phyloP scores from a whole-genome alignment of 2,797 vertebrate species.

The Arctocebus calabarensis region DNA sequence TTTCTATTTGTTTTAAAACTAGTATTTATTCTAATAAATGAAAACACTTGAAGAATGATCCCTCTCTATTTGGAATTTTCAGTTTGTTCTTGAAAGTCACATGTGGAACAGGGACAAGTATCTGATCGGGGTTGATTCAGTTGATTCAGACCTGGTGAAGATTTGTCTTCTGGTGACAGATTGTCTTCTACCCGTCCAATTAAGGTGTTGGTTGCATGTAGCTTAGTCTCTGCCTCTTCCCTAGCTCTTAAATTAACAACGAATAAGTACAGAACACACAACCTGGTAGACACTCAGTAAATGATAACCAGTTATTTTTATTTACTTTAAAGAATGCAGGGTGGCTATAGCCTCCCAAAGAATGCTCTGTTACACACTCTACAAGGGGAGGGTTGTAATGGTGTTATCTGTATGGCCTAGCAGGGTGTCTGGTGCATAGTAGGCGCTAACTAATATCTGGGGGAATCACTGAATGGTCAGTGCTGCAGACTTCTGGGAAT shows the following conservation, averaged over 20 bases:
- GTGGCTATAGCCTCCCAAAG: neutral
- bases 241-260: neutral
- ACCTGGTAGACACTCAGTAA: neutral
- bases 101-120: neutral
- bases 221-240: neutral
- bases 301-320: neutral
- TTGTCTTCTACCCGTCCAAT: neutral
- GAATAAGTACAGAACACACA: neutral
- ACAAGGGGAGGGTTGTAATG: neutral
- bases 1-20: conserved; percentile 14
- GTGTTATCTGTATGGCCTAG: neutral
- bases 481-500: neutral
- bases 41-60: neutral
- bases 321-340: conserved; percentile 35
- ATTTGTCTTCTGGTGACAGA: neutral
- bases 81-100: neutral
- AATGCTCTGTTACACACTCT: neutral
- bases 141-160: neutral
- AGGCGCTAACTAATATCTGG: neutral
- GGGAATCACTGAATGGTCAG: neutral
- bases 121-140: neutral
- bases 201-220: neutral
- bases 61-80: neutral
- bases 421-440: neutral
- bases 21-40: neutral